Evolutionary conservation across 35 echinoderm and acorn worm genomes (phyloP), one percentile per base, ranked within the genome.

Genomic region (Acanthaster planci): DNA sequence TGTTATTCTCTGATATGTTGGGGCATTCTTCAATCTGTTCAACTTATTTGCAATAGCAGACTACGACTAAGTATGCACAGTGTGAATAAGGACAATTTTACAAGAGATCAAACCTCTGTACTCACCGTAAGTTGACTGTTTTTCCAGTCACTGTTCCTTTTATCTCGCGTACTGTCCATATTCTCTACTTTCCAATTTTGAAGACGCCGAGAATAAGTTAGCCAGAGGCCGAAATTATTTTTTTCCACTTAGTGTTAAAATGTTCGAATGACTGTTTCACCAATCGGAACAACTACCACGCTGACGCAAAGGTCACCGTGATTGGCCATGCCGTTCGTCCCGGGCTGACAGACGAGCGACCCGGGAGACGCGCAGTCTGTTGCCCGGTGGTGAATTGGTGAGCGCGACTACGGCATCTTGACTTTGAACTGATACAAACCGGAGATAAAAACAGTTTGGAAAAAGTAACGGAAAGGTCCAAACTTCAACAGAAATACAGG

Each of bases 121-220:
- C 90, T 87, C 51, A 92, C 90, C 68, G 85, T 92, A n/a, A 92
- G 52, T 36, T 92, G 90, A 76, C 77, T 92, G 47, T 92, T 79
- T 72, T 87, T 92, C 90, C 90, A 92, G 16, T 92, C 90, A 54
- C 31, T 57, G 36, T 58, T 82, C 2, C 38, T 53, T 51, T 58
- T 59, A 10, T 47, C 51, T n/a, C 36, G 39, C 14, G 77, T 22
- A 16, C 31, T 57, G 52, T 72, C 64, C 64, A 72, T 72, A 19
- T 34, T 72, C 7, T 12, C 23, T 72, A 10, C 34, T 7, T 72
- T 10, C 16, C 64, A 34, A 7, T 27, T n/a, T n/a, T 22, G 16
- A 22, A 31, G 30, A 1, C 0, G 34, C 64, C 14, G 42, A 47
- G 42, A 47, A 47, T 47, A 47, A 6, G 4, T 47, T 47, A 47